Evolutionary conservation across 2,797 vertebrate species (phyloP), one percentile per base, ranked within the genome.

Genomic region (Gastrophryne carolinensis): DNA sequence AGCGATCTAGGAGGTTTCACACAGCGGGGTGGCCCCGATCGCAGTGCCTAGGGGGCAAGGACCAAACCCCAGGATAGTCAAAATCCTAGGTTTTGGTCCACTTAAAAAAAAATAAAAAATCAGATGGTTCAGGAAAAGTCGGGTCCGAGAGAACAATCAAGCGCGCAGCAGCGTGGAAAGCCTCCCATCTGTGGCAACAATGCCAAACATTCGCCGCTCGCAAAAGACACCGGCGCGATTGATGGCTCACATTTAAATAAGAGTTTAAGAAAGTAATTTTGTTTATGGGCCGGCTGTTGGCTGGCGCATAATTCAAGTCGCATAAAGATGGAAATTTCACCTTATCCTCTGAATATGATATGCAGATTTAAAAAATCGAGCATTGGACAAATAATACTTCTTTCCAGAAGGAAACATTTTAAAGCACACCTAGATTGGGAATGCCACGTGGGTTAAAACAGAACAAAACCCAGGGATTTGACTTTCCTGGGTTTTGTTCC

Each of bases 281-380:
- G 88, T 90, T 87, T 90, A 88, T 82, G 84, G 85, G 79, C 72
- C 85, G 88, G 83, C 83, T 81, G 83, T 73, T 60, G 77, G 70
- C 83, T 83, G 72, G 79, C 69, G 75, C 83, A 89, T 90, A 88
- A 89, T 85, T 92, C 89, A 91, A 85, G 86, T 88, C 85, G 78
- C 63, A 89, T 88, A 86, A 89, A 87, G 88, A 88, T 89, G 85
- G 86, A 91, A 90, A 89, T 89, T 84, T 82, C 86, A 81, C 83
- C 81, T 88, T 82, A 84, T 85, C 81, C 79, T n/a, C 83, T 83
- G 57, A 29, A 82, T 84, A 88, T 87, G 85, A 79, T 60, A 68
- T 81, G 85, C 72, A 78, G 86, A 84, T 87, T 86, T 89, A 79
- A 84, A 79, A n/a, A n/a, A n/a, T n/a, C n/a, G n/a, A n/a, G n/a